Evolutionary conservation across 2,888 invertebrate genomes (phyloP).

Genomic region (Aleiodes testaceus): DNA sequence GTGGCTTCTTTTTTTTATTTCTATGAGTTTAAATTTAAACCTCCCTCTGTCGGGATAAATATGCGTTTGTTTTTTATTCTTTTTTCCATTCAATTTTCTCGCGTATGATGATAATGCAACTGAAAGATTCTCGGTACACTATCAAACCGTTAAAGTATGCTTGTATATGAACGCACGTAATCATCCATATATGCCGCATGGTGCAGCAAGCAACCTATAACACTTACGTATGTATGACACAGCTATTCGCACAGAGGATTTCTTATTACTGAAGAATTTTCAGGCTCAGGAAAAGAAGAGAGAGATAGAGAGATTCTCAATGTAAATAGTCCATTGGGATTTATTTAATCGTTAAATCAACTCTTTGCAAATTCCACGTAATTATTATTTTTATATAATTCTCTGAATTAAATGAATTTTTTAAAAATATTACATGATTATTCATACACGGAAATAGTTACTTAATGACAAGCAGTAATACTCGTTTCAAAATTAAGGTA

Average conservation of each 20-base stretch:
- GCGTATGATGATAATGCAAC: slow-evolving; percentile 8
- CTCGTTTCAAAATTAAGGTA: slow-evolving; percentile 1
- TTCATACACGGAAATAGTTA: background rate
- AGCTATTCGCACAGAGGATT: slow-evolving; percentile 11
- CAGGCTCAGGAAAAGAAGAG: background rate
- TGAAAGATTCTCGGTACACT: slow-evolving; percentile 1
- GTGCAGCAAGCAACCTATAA: slow-evolving; percentile 16
- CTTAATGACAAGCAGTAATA: slow-evolving; percentile 11
- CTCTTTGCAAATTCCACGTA: background rate
- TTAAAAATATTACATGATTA: too few relatives aligned
- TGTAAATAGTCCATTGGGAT: slow-evolving; percentile 19
- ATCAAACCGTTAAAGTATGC: slow-evolving; percentile 19
- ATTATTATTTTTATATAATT: background rate
- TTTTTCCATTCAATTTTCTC: slow-evolving; percentile 1
- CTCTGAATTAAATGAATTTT: too few relatives aligned
- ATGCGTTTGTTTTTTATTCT: background rate
- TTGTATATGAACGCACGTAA: slow-evolving; percentile 17
- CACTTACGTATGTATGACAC: slow-evolving; percentile 9
- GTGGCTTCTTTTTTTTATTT: slow-evolving; percentile 1
- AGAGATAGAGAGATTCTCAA: background rate
- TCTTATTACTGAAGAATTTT: slow-evolving; percentile 10
- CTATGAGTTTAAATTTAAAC: background rate
- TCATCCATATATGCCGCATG: slow-evolving; percentile 26
- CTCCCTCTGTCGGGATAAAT: background rate
- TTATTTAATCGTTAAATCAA: slow-evolving; percentile 21